Conservation (phyloP, 2,888 invertebrate species). For the Luperina testacea region DNA sequence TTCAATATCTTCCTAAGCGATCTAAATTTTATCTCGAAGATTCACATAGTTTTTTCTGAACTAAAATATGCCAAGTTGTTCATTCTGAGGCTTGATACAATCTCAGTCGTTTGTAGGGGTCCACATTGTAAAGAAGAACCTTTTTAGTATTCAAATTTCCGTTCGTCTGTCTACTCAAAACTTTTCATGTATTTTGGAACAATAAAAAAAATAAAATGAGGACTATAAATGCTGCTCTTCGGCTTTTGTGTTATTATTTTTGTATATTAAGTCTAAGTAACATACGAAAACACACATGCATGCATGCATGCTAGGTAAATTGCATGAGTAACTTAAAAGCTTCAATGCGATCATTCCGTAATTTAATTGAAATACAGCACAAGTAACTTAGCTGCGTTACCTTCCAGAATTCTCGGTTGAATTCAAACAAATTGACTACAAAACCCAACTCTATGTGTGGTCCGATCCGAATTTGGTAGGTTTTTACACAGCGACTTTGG, state of each 20-base stretch:
- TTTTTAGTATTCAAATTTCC: too few relatives aligned
- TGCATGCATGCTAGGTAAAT: neutral
- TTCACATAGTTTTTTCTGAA: constrained; percentile 47
- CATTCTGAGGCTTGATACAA: constrained; percentile 24
- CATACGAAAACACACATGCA: neutral
- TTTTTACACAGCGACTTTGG: constrained; percentile 36
- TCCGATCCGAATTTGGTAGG: neutral
- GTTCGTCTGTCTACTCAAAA: too few relatives aligned
- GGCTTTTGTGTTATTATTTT: neutral
- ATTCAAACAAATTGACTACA: neutral
- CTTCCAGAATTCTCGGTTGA: neutral
- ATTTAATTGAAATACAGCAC: neutral
- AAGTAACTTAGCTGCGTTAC: too few relatives aligned
- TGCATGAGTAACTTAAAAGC: neutral
- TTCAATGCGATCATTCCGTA: neutral
- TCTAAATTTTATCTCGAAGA: constrained; percentile 47
- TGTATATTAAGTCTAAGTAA: neutral
- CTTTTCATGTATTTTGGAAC: neutral
- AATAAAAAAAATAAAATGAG: neutral
- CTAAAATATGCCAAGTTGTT: constrained; percentile 33
- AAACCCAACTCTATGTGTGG: constrained; percentile 10
- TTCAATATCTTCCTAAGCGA: constrained; percentile 43
- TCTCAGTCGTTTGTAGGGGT: constrained; percentile 20
- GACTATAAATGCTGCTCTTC: neutral
- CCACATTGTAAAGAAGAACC: neutral